A percentile compares a stretch with the other conserved stretches of the same genome.
phyloP scores from a whole-genome alignment of 2,797 vertebrate genomes.

The Manis javanica region DNA sequence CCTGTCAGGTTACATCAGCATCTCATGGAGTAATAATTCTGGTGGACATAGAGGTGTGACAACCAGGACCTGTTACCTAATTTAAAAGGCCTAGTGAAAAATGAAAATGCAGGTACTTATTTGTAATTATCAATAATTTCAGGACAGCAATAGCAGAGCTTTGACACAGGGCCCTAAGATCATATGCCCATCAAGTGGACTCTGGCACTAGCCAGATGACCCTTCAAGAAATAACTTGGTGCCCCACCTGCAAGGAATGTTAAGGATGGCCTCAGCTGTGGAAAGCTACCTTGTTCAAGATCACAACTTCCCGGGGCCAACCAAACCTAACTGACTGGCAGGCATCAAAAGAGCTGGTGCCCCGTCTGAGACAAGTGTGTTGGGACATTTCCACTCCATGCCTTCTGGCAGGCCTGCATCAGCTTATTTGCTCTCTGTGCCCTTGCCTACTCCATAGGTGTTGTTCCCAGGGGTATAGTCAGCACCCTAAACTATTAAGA shows the following conservation, averaged over 20 bases:
- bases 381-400: neutral
- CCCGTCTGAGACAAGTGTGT: neutral
- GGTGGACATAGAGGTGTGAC: too few relatives aligned
- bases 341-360: neutral
- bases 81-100: neutral
- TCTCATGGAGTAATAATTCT: accelerated
- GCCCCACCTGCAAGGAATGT: neutral
- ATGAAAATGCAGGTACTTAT: neutral
- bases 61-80: accelerated
- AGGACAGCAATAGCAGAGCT: neutral
- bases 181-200: neutral
- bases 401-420: neutral
- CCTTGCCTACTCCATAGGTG: accelerated
- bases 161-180: neutral
- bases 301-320: neutral
- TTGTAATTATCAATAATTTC: neutral
- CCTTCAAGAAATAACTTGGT: neutral
- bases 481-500: neutral
- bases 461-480: accelerated
- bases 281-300: accelerated
- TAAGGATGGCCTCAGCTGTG: neutral
- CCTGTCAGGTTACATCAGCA: neutral
- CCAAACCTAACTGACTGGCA: neutral
- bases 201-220: neutral
- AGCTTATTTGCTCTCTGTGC: neutral